Percentiles rank a stretch among this genome's conserved stretches.
These are phyloP conservation scores for Hydroisotoma schaefferi DNA, from an alignment of 2,888 invertebrate species.

Conservation along the genomic window DNA sequence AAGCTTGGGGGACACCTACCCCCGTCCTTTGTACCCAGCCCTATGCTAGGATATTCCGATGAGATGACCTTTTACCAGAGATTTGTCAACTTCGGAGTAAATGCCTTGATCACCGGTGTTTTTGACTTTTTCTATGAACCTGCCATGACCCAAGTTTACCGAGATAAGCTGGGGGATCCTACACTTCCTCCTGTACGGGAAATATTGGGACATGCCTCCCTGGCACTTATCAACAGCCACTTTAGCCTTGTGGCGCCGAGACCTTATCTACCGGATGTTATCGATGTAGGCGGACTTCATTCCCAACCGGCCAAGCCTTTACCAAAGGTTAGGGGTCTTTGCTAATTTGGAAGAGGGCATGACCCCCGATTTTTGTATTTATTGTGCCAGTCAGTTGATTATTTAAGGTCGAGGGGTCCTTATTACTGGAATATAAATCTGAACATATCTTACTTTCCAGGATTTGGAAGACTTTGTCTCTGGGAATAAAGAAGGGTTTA, in stretches of 20 bases:
- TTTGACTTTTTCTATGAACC: slow-evolving; percentile 51
- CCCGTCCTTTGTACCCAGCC: slow-evolving; percentile 50
- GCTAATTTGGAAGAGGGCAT: too few relatives aligned
- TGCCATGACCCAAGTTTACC: slow-evolving; percentile 17
- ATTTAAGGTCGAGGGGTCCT: too few relatives aligned
- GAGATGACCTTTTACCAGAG: slow-evolving; percentile 49
- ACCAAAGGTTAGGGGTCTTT: slow-evolving; percentile 44
- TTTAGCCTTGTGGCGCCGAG: slow-evolving; percentile 43
- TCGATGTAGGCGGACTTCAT: slow-evolving; percentile 51
- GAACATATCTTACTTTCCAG: too few relatives aligned
- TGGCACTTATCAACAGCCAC: slow-evolving; percentile 49
- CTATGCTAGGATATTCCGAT: slow-evolving; percentile 43
- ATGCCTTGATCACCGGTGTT: slow-evolving; percentile 51
- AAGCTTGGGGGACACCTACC: slow-evolving; percentile 45
- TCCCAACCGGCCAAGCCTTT: slow-evolving; percentile 46
- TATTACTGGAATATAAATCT: too few relatives aligned
- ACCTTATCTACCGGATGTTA: slow-evolving; percentile 48
- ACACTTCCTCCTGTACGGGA: slow-evolving; percentile 18
- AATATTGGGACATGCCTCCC: slow-evolving; percentile 32
- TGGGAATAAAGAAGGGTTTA: slow-evolving; percentile 66
- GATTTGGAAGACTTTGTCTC: slow-evolving; percentile 62
- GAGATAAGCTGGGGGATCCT: slow-evolving; percentile 29
- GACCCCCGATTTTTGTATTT: too few relatives aligned
- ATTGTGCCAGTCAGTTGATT: too few relatives aligned
- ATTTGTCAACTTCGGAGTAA: slow-evolving; percentile 45